Percentiles rank a stretch among this genome's conserved stretches.
These are phyloP conservation scores for Enhydra lutris DNA, from an alignment of 2,113 vertebrate genomes.

Conservation along the genomic window DNA sequence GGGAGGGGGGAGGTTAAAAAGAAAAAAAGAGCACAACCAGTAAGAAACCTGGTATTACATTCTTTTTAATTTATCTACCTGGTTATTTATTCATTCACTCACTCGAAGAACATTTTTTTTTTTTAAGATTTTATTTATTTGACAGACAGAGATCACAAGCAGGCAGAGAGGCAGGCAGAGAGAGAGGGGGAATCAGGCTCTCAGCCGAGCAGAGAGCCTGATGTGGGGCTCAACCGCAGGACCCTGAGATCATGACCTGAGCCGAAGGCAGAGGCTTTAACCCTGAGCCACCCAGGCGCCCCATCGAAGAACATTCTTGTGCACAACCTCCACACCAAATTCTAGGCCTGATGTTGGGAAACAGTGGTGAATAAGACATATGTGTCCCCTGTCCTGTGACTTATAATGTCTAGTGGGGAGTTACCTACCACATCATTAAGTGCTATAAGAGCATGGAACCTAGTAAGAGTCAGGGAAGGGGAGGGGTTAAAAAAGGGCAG, in stretches of 20 bases:
- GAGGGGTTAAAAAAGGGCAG: not conserved
- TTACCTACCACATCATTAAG: not conserved
- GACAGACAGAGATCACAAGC: too few species aligned
- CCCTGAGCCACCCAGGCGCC: too few species aligned
- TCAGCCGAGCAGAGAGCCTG: too few species aligned
- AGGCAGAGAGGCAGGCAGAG: too few species aligned
- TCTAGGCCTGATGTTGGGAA: not conserved
- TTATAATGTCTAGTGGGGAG: not conserved
- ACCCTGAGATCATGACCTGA: too few species aligned
- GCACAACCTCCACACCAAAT: not conserved
- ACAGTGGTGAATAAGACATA: not conserved
- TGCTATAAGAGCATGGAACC: not conserved
- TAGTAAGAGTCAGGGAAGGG: not conserved
- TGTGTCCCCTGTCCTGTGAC: too few species aligned
- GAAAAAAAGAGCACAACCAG: not conserved
- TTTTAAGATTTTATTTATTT: too few species aligned
- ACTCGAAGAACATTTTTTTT: not conserved
- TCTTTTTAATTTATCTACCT: not conserved
- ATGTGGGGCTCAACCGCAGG: too few species aligned
- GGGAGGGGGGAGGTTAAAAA: not conserved
- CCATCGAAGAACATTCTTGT: not conserved
- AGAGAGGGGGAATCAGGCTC: too few species aligned
- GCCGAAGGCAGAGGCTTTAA: too few species aligned
- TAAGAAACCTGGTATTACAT: not conserved
- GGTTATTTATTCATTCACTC: not conserved